A percentile compares a stretch with the other conserved stretches of the same genome.
phyloP scores from a whole-genome alignment of 2,888 invertebrate species.

The Catocala nupta region DNA sequence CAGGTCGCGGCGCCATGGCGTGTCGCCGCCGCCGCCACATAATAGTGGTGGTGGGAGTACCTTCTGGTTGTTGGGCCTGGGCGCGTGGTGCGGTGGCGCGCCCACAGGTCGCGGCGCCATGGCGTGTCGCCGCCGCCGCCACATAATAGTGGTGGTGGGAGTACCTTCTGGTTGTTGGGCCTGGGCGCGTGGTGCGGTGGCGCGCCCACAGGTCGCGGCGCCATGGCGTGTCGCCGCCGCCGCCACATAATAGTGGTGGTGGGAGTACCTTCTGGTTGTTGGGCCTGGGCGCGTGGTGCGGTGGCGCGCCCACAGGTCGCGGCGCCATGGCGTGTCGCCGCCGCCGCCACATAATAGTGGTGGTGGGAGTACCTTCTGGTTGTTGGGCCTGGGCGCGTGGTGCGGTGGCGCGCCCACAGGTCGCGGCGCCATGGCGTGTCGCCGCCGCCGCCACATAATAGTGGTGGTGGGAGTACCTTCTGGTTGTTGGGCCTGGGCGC shows the following conservation, averaged over 20 bases:
- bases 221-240: constrained; percentile 36
- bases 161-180: constrained; percentile 16
- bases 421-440: constrained; percentile 35
- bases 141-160: no score
- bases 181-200: constrained; percentile 1
- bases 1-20: constrained; percentile 22
- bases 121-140: constrained; percentile 35
- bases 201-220: constrained; percentile 12
- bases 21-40: constrained; percentile 31
- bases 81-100: constrained; percentile 1
- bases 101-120: constrained; percentile 16
- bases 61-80: constrained; percentile 11
- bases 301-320: constrained; percentile 3
- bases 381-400: neutral
- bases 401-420: constrained; percentile 1
- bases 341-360: constrained; percentile 7
- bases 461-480: constrained; percentile 12
- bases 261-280: constrained; percentile 15
- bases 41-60: neutral
- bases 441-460: constrained; percentile 15
- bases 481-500: neutral
- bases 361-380: constrained; percentile 13
- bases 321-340: constrained; percentile 37
- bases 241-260: neutral
- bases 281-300: neutral